Conservation (phyloP, 2,113 vertebrate genomes). For the Carollia perspicillata region DNA sequence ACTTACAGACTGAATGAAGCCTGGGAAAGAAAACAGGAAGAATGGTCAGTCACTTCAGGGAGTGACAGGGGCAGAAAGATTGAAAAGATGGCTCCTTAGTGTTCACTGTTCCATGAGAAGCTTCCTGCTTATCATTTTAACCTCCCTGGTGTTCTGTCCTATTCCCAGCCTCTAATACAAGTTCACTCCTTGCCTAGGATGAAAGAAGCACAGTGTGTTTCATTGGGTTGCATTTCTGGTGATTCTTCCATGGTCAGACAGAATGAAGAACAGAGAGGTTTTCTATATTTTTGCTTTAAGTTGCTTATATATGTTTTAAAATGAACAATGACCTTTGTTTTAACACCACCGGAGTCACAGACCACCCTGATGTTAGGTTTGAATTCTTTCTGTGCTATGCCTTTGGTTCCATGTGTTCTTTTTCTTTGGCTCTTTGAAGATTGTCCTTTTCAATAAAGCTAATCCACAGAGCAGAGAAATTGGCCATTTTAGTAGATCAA, state of each 20-base stretch:
- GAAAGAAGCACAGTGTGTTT: not conserved
- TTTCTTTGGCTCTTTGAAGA: not conserved
- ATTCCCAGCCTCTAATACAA: not conserved
- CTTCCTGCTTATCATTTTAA: not conserved
- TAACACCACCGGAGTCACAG: not conserved
- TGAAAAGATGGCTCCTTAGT: not conserved
- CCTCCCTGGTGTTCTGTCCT: not conserved
- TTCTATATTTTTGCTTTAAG: not conserved
- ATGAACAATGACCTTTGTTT: not conserved
- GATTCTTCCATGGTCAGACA: not conserved
- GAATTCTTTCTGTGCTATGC: not conserved
- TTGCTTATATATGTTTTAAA: not conserved
- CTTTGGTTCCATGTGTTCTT: not conserved
- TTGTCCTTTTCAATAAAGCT: constrained; percentile 7
- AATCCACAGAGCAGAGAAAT: not conserved
- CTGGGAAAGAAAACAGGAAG: not conserved
- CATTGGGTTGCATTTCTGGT: not conserved
- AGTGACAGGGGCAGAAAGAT: not conserved
- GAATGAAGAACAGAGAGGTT: not conserved
- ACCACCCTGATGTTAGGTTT: not conserved
- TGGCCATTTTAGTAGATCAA: not conserved
- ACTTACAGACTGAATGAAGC: not conserved
- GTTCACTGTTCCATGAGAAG: not conserved
- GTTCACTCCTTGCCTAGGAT: not conserved
- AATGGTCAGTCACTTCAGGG: not conserved